Evolutionary conservation across 2,888 invertebrate species (phyloP).

Genomic region (Tetranychus truncatus): DNA sequence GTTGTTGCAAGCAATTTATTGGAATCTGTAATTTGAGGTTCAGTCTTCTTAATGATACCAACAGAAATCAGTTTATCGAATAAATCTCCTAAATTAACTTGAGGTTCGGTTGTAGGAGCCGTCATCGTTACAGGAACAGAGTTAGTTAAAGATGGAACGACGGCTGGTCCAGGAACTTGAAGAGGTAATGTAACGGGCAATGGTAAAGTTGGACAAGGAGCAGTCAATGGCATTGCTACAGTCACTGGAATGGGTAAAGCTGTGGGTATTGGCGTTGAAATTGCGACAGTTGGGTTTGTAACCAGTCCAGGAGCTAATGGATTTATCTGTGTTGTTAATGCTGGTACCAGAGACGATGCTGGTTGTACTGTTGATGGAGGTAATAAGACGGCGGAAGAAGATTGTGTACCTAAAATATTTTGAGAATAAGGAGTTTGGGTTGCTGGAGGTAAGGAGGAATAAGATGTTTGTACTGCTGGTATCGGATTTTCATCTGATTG

Average conservation of each 20-base stretch:
- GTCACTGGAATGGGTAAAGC: background rate
- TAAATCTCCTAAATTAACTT: constrained; percentile 53
- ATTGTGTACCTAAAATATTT: constrained; percentile 14
- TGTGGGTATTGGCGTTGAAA: background rate
- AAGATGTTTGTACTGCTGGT: background rate
- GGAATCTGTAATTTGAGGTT: background rate
- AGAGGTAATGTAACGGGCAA: background rate
- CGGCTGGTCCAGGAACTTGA: background rate
- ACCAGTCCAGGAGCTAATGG: background rate
- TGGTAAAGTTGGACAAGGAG: background rate
- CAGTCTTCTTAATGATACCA: constrained; percentile 45
- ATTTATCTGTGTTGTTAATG: background rate
- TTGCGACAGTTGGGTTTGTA: background rate
- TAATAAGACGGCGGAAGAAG: background rate
- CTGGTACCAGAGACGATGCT: background rate
- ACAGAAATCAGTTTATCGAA: constrained; percentile 67
- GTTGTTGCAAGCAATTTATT: background rate
- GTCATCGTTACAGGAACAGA: constrained; percentile 18
- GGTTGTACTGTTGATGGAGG: background rate
- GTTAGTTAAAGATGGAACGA: constrained; percentile 4
- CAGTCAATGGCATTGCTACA: background rate
- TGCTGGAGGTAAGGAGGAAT: constrained; percentile 14
- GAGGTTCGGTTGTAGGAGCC: constrained; percentile 4
- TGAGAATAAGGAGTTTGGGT: constrained; percentile 27
- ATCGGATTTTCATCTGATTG: constrained; percentile 3